A percentile compares a stretch with the other conserved stretches of the same genome.
These are phyloP conservation scores for Channa maculata DNA, from an alignment of 2,113 vertebrate genomes.

Conservation along the genomic window DNA sequence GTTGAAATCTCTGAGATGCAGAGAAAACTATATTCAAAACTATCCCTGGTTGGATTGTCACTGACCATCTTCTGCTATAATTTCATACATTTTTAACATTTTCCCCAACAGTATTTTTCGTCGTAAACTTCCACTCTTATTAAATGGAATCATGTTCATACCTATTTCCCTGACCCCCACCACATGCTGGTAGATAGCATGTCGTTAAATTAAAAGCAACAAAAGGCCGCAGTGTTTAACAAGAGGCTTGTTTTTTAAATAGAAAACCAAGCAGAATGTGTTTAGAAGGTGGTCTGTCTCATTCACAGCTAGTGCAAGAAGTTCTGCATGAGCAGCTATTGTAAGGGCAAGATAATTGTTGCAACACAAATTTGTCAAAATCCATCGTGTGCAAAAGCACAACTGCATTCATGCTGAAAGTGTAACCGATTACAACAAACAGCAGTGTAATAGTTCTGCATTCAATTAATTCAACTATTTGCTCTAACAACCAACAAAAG, in stretches of 20 bases:
- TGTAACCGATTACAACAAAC: too few relatives aligned
- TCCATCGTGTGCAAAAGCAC: too few relatives aligned
- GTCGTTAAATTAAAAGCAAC: too few relatives aligned
- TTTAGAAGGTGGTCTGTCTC: neutral
- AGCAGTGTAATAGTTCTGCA: too few relatives aligned
- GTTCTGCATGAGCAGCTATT: neutral
- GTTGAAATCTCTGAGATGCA: neutral
- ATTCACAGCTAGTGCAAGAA: neutral
- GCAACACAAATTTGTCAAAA: too few relatives aligned
- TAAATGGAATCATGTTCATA: neutral
- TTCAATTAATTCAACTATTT: too few relatives aligned
- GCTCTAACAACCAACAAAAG: too few relatives aligned
- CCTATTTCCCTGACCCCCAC: neutral
- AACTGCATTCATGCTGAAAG: neutral
- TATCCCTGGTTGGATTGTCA: constrained; percentile 10
- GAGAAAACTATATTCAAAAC: constrained; percentile 9
- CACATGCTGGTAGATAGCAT: neutral
- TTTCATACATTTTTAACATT: neutral
- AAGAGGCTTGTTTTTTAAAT: too few relatives aligned
- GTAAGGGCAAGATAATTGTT: neutral
- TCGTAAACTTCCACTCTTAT: neutral
- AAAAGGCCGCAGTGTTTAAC: too few relatives aligned
- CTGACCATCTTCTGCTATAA: constrained; percentile 6
- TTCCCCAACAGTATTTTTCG: neutral
- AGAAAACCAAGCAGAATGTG: neutral